phyloP scores from a whole-genome alignment of 2,888 invertebrate species.

The Rhorus exstirpatorius region DNA sequence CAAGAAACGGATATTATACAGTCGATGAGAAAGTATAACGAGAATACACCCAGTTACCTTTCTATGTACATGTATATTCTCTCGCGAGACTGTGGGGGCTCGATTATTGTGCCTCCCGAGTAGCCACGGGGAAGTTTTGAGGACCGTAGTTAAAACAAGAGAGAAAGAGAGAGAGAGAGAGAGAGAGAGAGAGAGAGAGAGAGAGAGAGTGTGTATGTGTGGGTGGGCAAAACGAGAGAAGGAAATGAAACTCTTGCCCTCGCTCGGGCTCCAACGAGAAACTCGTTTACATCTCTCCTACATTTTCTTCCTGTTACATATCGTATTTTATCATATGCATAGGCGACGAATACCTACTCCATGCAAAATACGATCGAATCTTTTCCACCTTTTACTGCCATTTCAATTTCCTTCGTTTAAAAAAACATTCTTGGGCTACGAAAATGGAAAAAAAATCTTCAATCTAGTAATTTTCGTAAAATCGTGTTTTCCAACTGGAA shows the following conservation, averaged over 20 bases:
- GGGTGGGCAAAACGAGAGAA: conserved; percentile 19
- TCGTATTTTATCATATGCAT: neutral
- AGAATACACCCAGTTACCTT: conserved; percentile 7
- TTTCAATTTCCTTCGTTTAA: neutral
- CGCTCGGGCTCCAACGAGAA: conserved; percentile 2
- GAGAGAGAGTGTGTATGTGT: conserved; percentile 1
- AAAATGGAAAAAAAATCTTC: no score
- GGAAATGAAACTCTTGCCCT: conserved; percentile 40
- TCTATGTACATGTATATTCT: neutral
- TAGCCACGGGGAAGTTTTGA: neutral
- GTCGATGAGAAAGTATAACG: conserved; percentile 39
- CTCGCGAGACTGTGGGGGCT: conserved; percentile 18
- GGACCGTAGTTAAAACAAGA: neutral
- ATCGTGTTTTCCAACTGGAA: no score
- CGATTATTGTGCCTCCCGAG: conserved; percentile 44
- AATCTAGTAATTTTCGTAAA: no score
- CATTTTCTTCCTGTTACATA: neutral
- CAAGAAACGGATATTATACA: conserved; percentile 50
- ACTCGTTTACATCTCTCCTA: neutral
- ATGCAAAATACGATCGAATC: neutral
- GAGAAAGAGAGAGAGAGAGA: no score
- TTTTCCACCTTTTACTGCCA: neutral
- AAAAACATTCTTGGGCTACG: no score
- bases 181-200: no score
- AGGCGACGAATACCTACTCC: neutral